phyloP scores from a whole-genome alignment of 2,888 invertebrate species.

The Podabrus alpinus region DNA sequence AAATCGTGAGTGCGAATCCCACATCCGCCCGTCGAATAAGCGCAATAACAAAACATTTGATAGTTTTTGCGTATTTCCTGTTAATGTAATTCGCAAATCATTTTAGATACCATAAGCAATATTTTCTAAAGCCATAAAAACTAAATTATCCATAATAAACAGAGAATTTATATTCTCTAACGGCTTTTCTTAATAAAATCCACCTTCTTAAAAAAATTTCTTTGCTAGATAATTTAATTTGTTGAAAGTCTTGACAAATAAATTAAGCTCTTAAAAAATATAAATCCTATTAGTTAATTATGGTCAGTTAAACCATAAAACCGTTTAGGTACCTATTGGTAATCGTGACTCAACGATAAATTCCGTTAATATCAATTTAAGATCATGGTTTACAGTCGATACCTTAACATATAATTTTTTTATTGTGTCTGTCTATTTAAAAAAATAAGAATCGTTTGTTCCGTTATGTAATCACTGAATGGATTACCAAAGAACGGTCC shows the following conservation, averaged over 20 bases:
- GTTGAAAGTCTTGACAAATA: not conserved
- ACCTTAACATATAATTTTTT: conserved; percentile 1
- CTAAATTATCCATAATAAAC: not conserved
- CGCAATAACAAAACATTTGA: not conserved
- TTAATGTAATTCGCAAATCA: not conserved
- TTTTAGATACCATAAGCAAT: not conserved
- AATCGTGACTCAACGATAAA: not conserved
- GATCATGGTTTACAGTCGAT: not conserved
- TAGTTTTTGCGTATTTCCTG: not conserved
- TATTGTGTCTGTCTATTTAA: not conserved
- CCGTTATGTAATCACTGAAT: conserved; percentile 1
- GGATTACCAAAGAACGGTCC: not conserved
- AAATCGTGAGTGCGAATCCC: not conserved
- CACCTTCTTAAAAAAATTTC: not conserved
- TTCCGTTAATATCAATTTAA: not conserved
- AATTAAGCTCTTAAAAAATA: conserved; percentile 1
- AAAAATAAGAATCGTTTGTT: not conserved
- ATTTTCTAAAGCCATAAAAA: not conserved
- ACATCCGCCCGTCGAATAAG: not conserved
- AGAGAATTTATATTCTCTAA: not conserved
- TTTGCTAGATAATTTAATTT: not conserved
- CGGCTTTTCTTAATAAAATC: not conserved
- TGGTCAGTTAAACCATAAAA: not conserved
- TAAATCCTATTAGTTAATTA: not conserved
- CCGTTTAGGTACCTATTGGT: not conserved